phyloP scores from a whole-genome alignment of 2,797 vertebrate species.

The Yasuhikotakia modesta region DNA sequence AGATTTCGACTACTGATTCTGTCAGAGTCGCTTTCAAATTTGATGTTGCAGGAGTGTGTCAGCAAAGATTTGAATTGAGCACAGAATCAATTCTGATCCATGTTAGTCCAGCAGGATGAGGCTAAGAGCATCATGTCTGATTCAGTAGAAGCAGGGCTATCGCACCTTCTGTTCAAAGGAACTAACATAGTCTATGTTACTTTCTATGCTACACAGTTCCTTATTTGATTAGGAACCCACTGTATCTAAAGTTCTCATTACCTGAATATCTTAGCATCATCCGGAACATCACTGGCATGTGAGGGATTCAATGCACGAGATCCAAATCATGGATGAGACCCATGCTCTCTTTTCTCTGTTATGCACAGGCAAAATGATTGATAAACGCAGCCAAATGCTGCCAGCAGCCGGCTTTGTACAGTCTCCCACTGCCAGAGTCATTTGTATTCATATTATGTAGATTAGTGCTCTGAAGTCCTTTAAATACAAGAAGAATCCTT shows the following conservation, averaged over 20 bases:
- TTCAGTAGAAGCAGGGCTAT: neutral
- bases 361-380: conserved; percentile 50
- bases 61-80: too few species aligned
- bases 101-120: neutral
- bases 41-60: too few species aligned
- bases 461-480: conserved; percentile 65
- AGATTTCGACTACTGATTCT: too few species aligned
- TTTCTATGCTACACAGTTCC: neutral
- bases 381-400: conserved; percentile 42
- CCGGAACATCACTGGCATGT: conserved; percentile 26
- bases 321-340: conserved; percentile 31
- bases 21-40: too few species aligned
- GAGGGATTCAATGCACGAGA: conserved; percentile 35
- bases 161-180: neutral
- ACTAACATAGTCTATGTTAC: neutral
- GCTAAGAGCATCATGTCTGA: neutral
- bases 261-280: neutral
- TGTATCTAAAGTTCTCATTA: conserved; percentile 28
- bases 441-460: conserved; percentile 70
- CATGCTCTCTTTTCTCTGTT: conserved; percentile 22
- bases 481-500: conserved; percentile 48
- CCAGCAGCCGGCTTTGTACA: conserved; percentile 46
- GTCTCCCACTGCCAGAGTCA: conserved; percentile 56
- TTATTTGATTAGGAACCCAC: neutral
- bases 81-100: neutral